Conservation (phyloP, 2,113 vertebrate genomes). For the Galbula dea region DNA sequence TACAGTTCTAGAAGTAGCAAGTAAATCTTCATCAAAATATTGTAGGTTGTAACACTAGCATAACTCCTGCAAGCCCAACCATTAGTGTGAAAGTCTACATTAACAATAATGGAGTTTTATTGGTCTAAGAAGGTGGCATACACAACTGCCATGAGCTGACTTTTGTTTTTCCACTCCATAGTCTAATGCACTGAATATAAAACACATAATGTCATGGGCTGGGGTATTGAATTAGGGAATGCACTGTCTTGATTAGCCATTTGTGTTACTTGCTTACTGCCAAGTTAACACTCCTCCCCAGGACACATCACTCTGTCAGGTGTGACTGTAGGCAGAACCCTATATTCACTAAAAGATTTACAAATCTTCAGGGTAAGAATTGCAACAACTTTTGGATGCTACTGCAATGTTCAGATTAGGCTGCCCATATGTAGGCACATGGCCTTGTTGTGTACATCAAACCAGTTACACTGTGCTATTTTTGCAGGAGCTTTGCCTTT, state of each 20-base stretch:
- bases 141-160: neutral
- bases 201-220: neutral
- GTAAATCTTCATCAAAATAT: constrained; percentile 6
- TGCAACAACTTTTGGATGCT: neutral
- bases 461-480: neutral
- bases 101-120: neutral
- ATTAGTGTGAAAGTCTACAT: neutral
- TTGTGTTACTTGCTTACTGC: neutral
- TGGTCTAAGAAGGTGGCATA: neutral
- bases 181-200: neutral
- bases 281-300: neutral
- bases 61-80: neutral
- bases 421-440: neutral
- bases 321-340: neutral
- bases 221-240: neutral
- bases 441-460: neutral
- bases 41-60: neutral
- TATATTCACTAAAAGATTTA: neutral
- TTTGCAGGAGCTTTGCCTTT: neutral
- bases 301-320: neutral
- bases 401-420: neutral
- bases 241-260: neutral
- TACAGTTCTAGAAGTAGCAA: neutral
- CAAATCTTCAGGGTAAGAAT: neutral
- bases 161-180: neutral